Evolutionary conservation across 1,140 invertebrate genomes (phyloP).

Genomic region (Cydia pomonella): DNA sequence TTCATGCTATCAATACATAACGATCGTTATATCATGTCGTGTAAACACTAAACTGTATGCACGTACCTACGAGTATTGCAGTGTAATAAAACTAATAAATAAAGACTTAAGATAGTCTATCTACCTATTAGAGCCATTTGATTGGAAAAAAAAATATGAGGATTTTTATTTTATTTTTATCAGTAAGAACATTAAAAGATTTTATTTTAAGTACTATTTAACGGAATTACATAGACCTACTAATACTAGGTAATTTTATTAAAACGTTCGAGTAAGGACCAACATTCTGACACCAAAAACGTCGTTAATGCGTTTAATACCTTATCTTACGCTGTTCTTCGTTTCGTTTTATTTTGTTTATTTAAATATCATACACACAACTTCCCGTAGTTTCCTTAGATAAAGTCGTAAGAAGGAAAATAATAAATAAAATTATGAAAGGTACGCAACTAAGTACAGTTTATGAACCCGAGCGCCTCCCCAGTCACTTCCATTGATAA

Average conservation of each 20-base stretch:
- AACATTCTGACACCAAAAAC: not conserved
- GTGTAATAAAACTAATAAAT: too few relatives aligned
- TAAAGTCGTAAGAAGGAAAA: not conserved
- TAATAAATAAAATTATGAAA: constrained; percentile 14
- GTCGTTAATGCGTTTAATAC: constrained; percentile 15
- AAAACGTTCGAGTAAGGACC: too few relatives aligned
- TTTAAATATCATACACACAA: not conserved
- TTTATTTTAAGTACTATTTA: too few relatives aligned
- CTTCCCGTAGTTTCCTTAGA: not conserved
- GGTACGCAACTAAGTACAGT: not conserved
- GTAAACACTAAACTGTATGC: constrained; percentile 32
- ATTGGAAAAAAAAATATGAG: too few relatives aligned
- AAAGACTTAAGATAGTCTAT: too few relatives aligned
- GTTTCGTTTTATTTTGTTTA: not conserved
- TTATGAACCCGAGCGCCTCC: not conserved
- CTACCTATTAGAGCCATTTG: too few relatives aligned
- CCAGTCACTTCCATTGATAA: constrained; percentile 35
- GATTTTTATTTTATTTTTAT: too few relatives aligned
- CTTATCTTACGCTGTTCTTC: not conserved
- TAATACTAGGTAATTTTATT: too few relatives aligned
- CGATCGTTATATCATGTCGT: constrained; percentile 35
- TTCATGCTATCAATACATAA: not conserved
- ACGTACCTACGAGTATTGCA: too few relatives aligned
- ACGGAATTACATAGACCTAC: too few relatives aligned
- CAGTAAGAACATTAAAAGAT: too few relatives aligned